Percentiles rank a stretch among this genome's conserved stretches.
Evolutionary conservation across 2,113 vertebrate species (phyloP).

Genomic region (Arenaria interpres): DNA sequence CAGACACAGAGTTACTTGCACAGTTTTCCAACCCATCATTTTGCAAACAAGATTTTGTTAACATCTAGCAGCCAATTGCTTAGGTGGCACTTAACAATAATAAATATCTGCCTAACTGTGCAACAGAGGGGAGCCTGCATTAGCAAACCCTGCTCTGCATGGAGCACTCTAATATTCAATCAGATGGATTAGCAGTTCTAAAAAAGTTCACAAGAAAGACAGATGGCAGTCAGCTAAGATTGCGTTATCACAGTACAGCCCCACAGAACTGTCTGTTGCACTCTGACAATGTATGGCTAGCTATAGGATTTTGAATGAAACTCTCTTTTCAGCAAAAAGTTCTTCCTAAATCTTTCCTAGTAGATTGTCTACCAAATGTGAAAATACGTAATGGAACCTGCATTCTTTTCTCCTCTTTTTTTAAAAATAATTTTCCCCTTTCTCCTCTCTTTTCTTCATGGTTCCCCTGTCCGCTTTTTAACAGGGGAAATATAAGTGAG

Average conservation of each 20-base stretch:
- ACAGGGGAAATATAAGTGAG: not conserved
- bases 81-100: not conserved
- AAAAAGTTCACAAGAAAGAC: not conserved
- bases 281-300: not conserved
- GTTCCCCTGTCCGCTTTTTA: not conserved
- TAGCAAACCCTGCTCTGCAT: not conserved
- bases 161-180: not conserved
- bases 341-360: not conserved
- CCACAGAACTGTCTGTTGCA: not conserved
- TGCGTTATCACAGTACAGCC: not conserved
- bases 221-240: not conserved
- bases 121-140: not conserved
- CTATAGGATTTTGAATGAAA: not conserved
- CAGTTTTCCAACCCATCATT: not conserved
- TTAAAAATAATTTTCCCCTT: not conserved
- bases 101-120: not conserved
- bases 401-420: not conserved
- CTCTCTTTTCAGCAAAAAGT: not conserved
- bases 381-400: not conserved
- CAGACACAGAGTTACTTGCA: not conserved
- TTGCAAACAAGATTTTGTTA: not conserved
- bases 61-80: not conserved
- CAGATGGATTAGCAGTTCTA: not conserved
- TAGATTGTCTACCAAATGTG: not conserved
- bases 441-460: not conserved